phyloP scores from a whole-genome alignment of 2,113 vertebrate genomes.

The Gyps fulvus region DNA sequence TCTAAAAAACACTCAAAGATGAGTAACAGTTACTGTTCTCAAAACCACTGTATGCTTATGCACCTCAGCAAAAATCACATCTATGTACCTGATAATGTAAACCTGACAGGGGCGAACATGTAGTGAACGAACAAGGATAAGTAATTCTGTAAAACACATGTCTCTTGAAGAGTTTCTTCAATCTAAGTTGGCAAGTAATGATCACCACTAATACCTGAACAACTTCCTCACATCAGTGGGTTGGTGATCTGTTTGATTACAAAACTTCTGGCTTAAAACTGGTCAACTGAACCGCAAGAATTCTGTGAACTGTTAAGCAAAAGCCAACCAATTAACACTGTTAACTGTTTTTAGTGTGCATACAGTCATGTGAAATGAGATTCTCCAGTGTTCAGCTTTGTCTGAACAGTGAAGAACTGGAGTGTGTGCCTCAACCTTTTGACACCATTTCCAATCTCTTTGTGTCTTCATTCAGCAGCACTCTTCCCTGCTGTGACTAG shows the following conservation, averaged over 20 bases:
- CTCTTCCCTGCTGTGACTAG: slow-evolving; percentile 45
- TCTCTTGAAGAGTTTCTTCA: not conserved
- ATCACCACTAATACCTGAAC: not conserved
- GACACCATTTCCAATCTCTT: not conserved
- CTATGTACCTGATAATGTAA: not conserved
- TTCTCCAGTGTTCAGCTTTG: not conserved
- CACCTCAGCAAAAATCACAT: not conserved
- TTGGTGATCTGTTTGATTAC: not conserved
- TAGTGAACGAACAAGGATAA: not conserved
- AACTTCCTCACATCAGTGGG: not conserved
- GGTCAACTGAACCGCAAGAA: not conserved
- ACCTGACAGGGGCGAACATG: not conserved
- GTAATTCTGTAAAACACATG: not conserved
- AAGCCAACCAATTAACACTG: not conserved
- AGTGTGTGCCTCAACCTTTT: not conserved
- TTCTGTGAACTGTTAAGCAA: not conserved
- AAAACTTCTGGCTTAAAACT: not conserved
- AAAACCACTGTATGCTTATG: not conserved
- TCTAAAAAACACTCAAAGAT: not conserved
- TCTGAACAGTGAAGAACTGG: not conserved
- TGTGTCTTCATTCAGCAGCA: slow-evolving; percentile 41
- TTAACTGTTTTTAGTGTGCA: not conserved
- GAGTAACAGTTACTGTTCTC: not conserved
- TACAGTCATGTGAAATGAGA: not conserved
- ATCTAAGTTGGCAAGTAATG: not conserved